phyloP scores from a whole-genome alignment of 2,888 invertebrate genomes.

The Rhagonycha lutea region DNA sequence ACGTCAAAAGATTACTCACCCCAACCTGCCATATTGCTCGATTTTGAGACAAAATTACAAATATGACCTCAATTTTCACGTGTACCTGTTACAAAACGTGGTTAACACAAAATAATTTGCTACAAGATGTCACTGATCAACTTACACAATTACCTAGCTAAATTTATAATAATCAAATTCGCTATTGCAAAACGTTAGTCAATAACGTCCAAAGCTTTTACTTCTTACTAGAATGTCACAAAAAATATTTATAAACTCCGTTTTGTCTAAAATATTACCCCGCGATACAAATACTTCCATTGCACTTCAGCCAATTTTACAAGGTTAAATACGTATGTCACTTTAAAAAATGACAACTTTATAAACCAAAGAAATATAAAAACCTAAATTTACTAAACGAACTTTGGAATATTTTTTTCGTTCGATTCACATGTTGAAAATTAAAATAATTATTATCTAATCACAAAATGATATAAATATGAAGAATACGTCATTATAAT shows the following conservation, averaged over 20 bases:
- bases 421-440: too few relatives aligned
- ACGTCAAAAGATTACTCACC: conserved; percentile 41
- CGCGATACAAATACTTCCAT: conserved; percentile 20
- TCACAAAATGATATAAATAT: too few relatives aligned
- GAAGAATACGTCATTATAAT: too few relatives aligned
- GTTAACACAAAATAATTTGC: conserved; percentile 16
- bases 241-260: conserved; percentile 13
- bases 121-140: conserved; percentile 30
- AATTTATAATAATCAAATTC: conserved; percentile 3
- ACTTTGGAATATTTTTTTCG: background rate
- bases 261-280: conserved; percentile 13
- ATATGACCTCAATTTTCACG: conserved; percentile 45
- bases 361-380: background rate
- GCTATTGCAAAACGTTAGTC: conserved; percentile 4
- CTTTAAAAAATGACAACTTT: background rate
- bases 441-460: too few relatives aligned
- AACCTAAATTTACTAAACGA: background rate
- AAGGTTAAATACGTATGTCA: background rate
- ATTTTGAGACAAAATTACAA: conserved; percentile 33
- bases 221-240: conserved; percentile 7
- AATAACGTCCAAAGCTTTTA: conserved; percentile 7
- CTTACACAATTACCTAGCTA: conserved; percentile 19
- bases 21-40: conserved; percentile 53
- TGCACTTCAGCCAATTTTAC: conserved; percentile 20
- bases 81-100: conserved; percentile 38